Evolutionary conservation across 2,113 vertebrate genomes (phyloP), one percentile per base, ranked within the genome.

Genomic region (Rhombomys opimus): DNA sequence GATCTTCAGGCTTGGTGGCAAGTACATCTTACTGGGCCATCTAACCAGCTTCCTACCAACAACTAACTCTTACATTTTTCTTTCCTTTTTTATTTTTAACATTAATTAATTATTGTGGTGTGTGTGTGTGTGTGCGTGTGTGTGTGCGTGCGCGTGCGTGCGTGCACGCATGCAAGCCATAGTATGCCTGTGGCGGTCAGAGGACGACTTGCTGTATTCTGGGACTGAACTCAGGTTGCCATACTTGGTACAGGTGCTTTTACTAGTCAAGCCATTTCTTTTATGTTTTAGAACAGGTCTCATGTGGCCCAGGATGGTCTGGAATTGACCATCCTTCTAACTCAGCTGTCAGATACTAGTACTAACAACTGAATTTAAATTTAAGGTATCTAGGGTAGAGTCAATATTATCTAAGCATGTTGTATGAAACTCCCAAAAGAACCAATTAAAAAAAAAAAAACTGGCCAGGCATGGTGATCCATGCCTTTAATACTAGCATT

Each of bases 361-460:
- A n/a, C 52, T 63, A 11, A 70, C 11, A 50, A 3, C 54, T 72
- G 17, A 94, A 91, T 54, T 94, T 94, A 89, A 94, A 89, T 90
- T 87, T 97, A 41, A 90, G 14, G 81, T 95, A 25, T 75, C 41
- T 92, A 25, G 27, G 35, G 18, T 27, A 50, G 35, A 7, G 80
- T 61, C 22, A 61, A 25, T 25, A 38, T 59, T 61, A 61, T 61
- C 35, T 61, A 59, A 82, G 80, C 35, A 59, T 61, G 50, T 35
- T 80, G 50, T 54, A 32, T 54, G 50, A 80, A 80, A 80, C 27
- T 54, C 50, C 32, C 30, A 54, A 54, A 54, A 35, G 76, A 78
- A 78, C 46, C 46, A 77, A 52, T 52, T 50, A n/a, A 13, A 57
- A 57, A 20, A 38, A 72, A 72, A 72, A 68, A 68, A 5, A 13